Conservation (phyloP, 2,797 vertebrate genomes). For the Sebastes variabilis region DNA sequence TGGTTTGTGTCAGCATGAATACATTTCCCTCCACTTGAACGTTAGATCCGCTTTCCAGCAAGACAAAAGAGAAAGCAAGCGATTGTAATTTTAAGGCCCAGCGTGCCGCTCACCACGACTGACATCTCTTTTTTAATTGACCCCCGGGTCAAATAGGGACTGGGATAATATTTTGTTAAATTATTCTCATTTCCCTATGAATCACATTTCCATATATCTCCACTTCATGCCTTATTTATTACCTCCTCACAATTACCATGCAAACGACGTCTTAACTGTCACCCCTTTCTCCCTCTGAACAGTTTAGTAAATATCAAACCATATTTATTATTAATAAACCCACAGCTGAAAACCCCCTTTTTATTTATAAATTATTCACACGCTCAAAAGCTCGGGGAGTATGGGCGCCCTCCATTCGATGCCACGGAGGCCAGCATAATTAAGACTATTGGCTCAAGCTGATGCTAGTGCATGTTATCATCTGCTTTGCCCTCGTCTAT, state of each 20-base stretch:
- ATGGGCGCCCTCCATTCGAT: slow-evolving; percentile 69
- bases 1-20: slow-evolving; percentile 59
- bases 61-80: slow-evolving; percentile 56
- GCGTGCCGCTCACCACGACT: slow-evolving; percentile 53
- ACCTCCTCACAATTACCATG: slow-evolving; percentile 83
- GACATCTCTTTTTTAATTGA: slow-evolving; percentile 83
- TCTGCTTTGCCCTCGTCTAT: slow-evolving; percentile 56
- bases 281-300: slow-evolving; percentile 76
- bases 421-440: slow-evolving; percentile 73
- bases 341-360: slow-evolving; percentile 74
- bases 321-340: slow-evolving; percentile 86
- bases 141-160: slow-evolving; percentile 79
- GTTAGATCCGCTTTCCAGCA: slow-evolving; percentile 59
- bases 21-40: slow-evolving; percentile 59
- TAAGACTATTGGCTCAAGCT: slow-evolving; percentile 68
- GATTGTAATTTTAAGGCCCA: slow-evolving; percentile 62
- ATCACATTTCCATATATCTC: slow-evolving; percentile 83
- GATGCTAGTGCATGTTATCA: slow-evolving; percentile 51
- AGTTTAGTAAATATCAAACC: slow-evolving; percentile 88
- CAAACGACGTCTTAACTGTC: slow-evolving; percentile 82
- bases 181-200: slow-evolving; percentile 83
- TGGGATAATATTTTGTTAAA: slow-evolving; percentile 86
- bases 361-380: slow-evolving; percentile 80
- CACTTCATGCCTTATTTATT: slow-evolving; percentile 85
- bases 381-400: slow-evolving; percentile 73